Conservation (phyloP, 2,797 vertebrate species). For the Hipposideros larvatus region DNA sequence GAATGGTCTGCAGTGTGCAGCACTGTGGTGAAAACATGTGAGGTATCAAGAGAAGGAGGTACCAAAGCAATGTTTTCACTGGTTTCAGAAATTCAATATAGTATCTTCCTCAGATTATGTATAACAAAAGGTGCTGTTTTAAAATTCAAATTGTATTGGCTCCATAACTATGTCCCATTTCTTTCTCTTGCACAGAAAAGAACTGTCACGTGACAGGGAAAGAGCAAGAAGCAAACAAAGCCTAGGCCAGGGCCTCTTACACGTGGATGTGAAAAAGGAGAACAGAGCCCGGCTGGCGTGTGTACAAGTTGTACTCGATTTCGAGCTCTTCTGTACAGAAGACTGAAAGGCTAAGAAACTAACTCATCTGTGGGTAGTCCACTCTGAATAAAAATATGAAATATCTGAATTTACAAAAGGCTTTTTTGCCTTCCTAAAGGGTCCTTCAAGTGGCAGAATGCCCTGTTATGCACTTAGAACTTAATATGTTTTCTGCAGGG, state of each 20-base stretch:
- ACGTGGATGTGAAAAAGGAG: not conserved
- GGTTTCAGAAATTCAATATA: not conserved
- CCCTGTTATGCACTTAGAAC: constrained; percentile 31
- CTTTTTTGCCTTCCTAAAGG: constrained; percentile 32
- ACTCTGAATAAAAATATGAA: constrained; percentile 56
- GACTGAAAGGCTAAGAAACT: not conserved
- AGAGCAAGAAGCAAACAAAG: not conserved
- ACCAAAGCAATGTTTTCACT: not conserved
- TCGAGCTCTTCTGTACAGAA: not conserved
- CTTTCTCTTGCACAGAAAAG: not conserved
- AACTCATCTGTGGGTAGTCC: not conserved
- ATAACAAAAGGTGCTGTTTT: not conserved
- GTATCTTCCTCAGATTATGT: not conserved
- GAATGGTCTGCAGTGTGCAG: rapidly evolving
- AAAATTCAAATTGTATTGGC: not conserved
- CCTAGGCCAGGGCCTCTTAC: not conserved
- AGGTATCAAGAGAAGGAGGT: too few species aligned
- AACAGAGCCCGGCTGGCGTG: not conserved
- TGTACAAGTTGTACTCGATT: not conserved
- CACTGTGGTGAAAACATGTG: rapidly evolving
- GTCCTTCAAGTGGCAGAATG: constrained; percentile 15
- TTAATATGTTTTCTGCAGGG: not conserved
- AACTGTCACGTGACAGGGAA: not conserved
- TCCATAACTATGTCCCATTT: not conserved
- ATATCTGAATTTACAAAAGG: not conserved